Base-by-base conservation (phyloP, 1,140 invertebrate species). In the Drosophila takahashii region DNA sequence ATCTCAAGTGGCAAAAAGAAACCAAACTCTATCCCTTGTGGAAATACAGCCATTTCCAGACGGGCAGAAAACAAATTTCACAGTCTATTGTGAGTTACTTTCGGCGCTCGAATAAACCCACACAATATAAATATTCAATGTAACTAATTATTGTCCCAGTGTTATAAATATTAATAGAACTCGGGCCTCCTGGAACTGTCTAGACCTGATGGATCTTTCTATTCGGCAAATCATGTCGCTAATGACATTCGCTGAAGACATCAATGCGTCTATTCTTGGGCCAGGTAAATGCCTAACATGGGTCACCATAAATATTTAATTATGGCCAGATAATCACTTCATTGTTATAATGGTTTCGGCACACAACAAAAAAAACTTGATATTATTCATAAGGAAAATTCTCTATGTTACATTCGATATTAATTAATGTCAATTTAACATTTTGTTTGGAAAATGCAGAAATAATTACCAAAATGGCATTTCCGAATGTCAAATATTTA, bases 141-240 rank as follows among this genome's bases (percentile, higher is more conserved):
- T 22, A 34, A 65, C 64, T 67, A 67, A 67, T 67, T 67, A 29
- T 18, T 36, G 60, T 36, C 60, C 51, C 11, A 57, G 56, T 57
- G 34, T 8, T 70, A 57, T 71, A 70, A 71, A 71, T 71, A 71
- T 71, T 71, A 41, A 71, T 71, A 42, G 64, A 34, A 57, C 11
- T 8, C 9, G 27, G 6, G 36, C 8, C 18, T 18, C 13, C 22
- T 22, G 22, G 15, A n/a, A 16, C 26, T 51, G 67, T 70, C 67
- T 57, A 70, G 50, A 57, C 9, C 62, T 36, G 41, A 47, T 57
- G 36, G 34, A 57, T 18, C n/a, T 34, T 48, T 11, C 16, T 34
- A 44, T 39, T 15, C 16, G 15, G n/a, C 48, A 54, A 32, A 37
- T 69, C 66, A 54, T 22, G 61, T 36, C 41, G n/a, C 8, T 67